These are phyloP conservation scores for Takifugu ocellatus DNA, from an alignment of 2,797 vertebrate genomes.

Conservation along the genomic window DNA sequence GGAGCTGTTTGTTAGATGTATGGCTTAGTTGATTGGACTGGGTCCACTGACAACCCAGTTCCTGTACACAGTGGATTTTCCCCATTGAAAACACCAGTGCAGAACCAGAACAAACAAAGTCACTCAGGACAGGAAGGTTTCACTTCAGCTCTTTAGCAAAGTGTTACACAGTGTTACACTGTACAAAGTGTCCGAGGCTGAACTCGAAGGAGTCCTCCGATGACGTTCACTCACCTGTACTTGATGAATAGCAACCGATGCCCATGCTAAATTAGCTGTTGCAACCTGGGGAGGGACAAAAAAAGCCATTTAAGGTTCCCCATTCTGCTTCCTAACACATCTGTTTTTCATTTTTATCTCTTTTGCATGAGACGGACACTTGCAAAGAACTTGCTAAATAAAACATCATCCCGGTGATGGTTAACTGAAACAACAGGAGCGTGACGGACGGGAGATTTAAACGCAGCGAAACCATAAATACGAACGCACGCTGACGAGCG, in stretches of 20 bases:
- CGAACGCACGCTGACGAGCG: background rate
- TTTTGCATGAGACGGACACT: no score
- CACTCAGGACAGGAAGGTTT: conserved; percentile 31
- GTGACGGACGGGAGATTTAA: background rate
- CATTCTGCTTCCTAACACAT: no score
- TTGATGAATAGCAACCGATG: conserved; percentile 97
- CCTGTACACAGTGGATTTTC: conserved; percentile 72
- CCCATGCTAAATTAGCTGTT: conserved; percentile 96
- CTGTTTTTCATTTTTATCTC: no score
- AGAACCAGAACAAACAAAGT: conserved; percentile 73
- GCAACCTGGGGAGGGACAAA: conserved; percentile 81
- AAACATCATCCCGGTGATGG: no score
- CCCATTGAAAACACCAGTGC: conserved; percentile 55
- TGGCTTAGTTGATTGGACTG: conserved; percentile 68
- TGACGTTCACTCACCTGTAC: conserved; percentile 84
- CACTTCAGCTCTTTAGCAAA: conserved; percentile 22
- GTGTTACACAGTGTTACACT: conserved; percentile 1
- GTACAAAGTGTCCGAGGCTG: background rate
- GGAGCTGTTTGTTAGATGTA: conserved; percentile 69
- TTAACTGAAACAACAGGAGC: no score
- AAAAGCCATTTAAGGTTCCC: conserved; percentile 11
- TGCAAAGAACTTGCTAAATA: no score
- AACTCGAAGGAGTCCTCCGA: conserved; percentile 6
- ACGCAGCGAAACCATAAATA: background rate
- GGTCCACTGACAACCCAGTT: conserved; percentile 60